These are phyloP conservation scores for Zaprionus lachaisei DNA, from an alignment of 1,140 invertebrate species.

Conservation along the genomic window DNA sequence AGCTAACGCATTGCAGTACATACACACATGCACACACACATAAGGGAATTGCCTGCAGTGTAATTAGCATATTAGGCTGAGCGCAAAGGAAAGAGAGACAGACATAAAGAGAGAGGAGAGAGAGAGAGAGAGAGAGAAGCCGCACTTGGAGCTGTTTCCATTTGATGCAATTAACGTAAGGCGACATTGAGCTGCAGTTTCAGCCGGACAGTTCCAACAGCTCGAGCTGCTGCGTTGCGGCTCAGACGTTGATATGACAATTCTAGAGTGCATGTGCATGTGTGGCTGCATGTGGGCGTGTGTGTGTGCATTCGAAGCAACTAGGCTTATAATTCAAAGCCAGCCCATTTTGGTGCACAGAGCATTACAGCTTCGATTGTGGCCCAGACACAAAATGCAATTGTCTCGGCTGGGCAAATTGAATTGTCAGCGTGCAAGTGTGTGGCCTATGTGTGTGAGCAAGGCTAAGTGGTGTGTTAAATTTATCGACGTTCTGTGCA, in stretches of 20 bases:
- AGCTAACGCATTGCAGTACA: conserved; percentile 72
- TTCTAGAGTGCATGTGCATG: conserved; percentile 32
- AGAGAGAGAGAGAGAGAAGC: conserved; percentile 3
- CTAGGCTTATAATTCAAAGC: conserved; percentile 64
- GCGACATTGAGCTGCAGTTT: conserved; percentile 49
- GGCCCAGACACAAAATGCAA: conserved; percentile 40
- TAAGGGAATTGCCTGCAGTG: conserved; percentile 66
- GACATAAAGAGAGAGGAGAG: not conserved
- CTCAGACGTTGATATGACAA: conserved; percentile 73
- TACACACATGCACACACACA: conserved; percentile 7
- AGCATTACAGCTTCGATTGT: conserved; percentile 39
- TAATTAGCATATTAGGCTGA: conserved; percentile 81
- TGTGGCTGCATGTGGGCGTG: not conserved
- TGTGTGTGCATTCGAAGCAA: not conserved
- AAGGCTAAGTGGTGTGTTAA: conserved; percentile 44
- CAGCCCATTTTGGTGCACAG: conserved; percentile 58
- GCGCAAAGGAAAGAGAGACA: not conserved
- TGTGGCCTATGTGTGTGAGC: not conserved
- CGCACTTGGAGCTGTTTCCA: conserved; percentile 54
- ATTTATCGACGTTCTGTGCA: conserved; percentile 61
- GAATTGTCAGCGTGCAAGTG: conserved; percentile 51
- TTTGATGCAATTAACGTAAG: conserved; percentile 80
- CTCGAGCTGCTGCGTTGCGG: conserved; percentile 24
- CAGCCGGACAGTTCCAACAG: conserved; percentile 20
- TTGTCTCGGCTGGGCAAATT: conserved; percentile 63